Conservation (phyloP, 2,888 invertebrate species). For the Eretmocerus hayati region DNA sequence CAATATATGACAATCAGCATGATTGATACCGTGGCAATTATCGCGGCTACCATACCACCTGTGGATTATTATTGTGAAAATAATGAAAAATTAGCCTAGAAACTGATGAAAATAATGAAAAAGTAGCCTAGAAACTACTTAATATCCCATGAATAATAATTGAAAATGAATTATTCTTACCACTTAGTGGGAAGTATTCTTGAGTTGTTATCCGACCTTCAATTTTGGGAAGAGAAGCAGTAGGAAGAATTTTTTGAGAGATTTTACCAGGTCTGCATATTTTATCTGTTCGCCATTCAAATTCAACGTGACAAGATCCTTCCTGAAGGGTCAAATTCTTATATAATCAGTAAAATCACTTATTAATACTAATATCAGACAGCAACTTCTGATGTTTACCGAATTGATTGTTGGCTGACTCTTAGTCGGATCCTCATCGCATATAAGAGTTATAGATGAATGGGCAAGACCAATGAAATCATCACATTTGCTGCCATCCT, state of each 20-base stretch:
- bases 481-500: slow-evolving; percentile 30
- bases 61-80: slow-evolving; percentile 1
- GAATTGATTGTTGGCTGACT: slow-evolving; percentile 1
- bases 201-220: too few relatives aligned
- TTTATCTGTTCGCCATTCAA: slow-evolving; percentile 28
- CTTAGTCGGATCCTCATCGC: not conserved
- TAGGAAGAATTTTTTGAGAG: not conserved
- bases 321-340: slow-evolving; percentile 25
- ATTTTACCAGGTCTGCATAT: slow-evolving; percentile 2
- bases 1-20: slow-evolving; percentile 3
- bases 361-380: not conserved
- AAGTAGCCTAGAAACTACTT: too few relatives aligned
- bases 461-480: slow-evolving; percentile 27
- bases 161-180: slow-evolving; percentile 2
- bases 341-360: not conserved
- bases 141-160: not conserved
- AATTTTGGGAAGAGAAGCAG: too few relatives aligned
- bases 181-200: not conserved
- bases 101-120: too few relatives aligned
- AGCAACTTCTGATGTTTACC: slow-evolving; percentile 2
- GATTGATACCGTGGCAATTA: slow-evolving; percentile 2
- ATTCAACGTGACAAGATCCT: slow-evolving; percentile 28
- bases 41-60: slow-evolving; percentile 1
- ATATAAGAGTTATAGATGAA: slow-evolving; percentile 13
- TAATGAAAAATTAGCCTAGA: too few relatives aligned